These are phyloP conservation scores for Tetragnatha versicolor DNA, from an alignment of 1,140 invertebrate species.

Conservation along the genomic window DNA sequence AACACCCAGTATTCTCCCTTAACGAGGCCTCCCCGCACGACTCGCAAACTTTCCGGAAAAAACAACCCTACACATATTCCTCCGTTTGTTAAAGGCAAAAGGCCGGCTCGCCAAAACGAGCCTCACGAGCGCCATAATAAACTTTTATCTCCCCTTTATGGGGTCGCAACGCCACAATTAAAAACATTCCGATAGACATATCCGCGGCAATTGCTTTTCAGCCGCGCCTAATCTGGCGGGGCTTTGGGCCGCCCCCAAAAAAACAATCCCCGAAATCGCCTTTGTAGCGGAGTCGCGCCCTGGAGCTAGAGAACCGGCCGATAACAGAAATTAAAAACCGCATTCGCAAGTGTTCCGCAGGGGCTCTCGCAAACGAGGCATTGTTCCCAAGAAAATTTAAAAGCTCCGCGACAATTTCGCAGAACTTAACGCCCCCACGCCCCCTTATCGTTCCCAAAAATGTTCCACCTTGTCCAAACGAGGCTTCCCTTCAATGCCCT, in stretches of 20 bases:
- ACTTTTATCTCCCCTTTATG: slow-evolving; percentile 51
- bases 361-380: slow-evolving; percentile 51
- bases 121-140: slow-evolving; percentile 22
- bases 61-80: too few relatives aligned
- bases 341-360: slow-evolving; percentile 50
- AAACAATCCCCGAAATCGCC: slow-evolving; percentile 39
- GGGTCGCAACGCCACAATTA: slow-evolving; percentile 51
- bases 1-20: too few relatives aligned
- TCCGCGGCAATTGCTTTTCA: slow-evolving; percentile 51
- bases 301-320: background rate
- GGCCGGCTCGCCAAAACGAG: too few relatives aligned
- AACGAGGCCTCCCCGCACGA: too few relatives aligned
- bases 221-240: background rate
- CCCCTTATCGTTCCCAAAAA: too few relatives aligned
- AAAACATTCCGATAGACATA: slow-evolving; percentile 43
- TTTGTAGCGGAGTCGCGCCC: background rate
- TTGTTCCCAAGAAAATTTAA: slow-evolving; percentile 56
- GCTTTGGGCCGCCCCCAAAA: slow-evolving; percentile 20
- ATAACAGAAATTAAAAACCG: slow-evolving; percentile 54
- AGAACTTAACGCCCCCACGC: slow-evolving; percentile 38
- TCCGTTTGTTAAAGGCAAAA: too few relatives aligned
- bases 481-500: slow-evolving; percentile 41
- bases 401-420: slow-evolving; percentile 41
- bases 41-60: too few relatives aligned
- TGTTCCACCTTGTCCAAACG: too few relatives aligned